A percentile compares a stretch with the other conserved stretches of the same genome.
Conservation (phyloP, 2,113 vertebrate species). For the Polypterus bichir region DNA sequence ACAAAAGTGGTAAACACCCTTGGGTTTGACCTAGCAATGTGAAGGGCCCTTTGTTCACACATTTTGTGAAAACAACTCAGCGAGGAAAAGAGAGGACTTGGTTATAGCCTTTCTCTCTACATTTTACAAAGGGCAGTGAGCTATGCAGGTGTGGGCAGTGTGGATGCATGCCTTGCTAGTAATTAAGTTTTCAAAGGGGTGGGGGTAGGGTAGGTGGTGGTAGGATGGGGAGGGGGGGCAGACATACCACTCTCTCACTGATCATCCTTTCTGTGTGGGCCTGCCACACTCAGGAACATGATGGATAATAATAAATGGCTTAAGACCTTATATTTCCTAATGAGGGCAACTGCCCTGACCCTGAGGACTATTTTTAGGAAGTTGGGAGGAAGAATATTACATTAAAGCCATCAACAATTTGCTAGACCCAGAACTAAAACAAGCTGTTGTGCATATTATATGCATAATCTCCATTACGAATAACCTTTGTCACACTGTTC, state of each 20-base stretch:
- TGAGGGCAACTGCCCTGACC: slow-evolving; percentile 19
- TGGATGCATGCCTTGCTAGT: slow-evolving; percentile 2
- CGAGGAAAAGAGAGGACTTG: background rate
- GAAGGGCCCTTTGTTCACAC: slow-evolving; percentile 57
- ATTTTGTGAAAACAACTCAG: slow-evolving; percentile 37
- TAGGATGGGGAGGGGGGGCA: background rate
- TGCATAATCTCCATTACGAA: no score
- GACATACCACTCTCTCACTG: background rate
- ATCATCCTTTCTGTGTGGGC: background rate
- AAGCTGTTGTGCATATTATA: no score
- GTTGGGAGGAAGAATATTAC: background rate
- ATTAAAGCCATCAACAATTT: no score
- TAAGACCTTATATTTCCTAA: slow-evolving; percentile 13
- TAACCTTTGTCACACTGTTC: no score
- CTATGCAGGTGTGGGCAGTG: background rate
- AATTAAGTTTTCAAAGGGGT: slow-evolving; percentile 13
- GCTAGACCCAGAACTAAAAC: no score
- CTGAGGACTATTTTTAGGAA: background rate
- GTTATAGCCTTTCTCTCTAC: background rate
- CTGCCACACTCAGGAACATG: background rate
- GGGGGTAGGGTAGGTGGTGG: background rate
- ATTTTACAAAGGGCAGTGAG: background rate
- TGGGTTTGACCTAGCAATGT: slow-evolving; percentile 42
- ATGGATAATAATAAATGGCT: background rate
- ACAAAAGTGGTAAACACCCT: slow-evolving; percentile 54